phyloP scores from a whole-genome alignment of 2,888 invertebrate genomes.

The Trachelus iudaicus region DNA sequence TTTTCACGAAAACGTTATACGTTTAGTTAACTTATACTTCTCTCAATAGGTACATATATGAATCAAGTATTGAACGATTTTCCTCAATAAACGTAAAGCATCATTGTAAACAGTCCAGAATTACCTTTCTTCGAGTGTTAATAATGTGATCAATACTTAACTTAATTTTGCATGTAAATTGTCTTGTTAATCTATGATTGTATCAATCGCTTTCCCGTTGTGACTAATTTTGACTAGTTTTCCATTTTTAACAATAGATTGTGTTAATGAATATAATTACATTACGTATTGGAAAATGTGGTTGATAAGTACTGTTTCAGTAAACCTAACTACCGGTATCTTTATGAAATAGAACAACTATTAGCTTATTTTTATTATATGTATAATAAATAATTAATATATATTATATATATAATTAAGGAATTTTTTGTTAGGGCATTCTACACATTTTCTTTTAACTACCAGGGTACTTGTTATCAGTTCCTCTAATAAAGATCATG shows the following conservation, averaged over 20 bases:
- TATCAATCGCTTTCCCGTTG: not conserved
- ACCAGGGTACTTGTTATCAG: not conserved
- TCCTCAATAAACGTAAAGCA: not conserved
- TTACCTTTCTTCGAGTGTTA: not conserved
- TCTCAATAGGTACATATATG: not conserved
- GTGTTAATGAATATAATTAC: not conserved
- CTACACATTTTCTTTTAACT: not conserved
- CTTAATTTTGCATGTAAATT: not conserved
- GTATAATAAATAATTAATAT: no score
- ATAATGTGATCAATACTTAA: not conserved
- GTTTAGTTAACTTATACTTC: not conserved
- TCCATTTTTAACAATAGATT: not conserved
- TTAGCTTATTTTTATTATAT: no score
- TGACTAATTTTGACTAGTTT: not conserved
- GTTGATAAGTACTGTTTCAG: no score
- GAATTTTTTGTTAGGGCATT: no score
- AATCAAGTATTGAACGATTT: not conserved
- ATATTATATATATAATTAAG: no score
- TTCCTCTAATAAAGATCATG: not conserved
- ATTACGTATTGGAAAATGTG: no score
- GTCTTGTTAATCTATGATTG: not conserved
- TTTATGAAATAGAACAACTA: no score
- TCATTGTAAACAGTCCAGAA: not conserved
- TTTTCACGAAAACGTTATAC: not conserved
- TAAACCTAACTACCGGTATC: no score